Evolutionary conservation across 2,113 vertebrate species (phyloP).

Genomic region (Stomatorhinus ivindoensis): DNA sequence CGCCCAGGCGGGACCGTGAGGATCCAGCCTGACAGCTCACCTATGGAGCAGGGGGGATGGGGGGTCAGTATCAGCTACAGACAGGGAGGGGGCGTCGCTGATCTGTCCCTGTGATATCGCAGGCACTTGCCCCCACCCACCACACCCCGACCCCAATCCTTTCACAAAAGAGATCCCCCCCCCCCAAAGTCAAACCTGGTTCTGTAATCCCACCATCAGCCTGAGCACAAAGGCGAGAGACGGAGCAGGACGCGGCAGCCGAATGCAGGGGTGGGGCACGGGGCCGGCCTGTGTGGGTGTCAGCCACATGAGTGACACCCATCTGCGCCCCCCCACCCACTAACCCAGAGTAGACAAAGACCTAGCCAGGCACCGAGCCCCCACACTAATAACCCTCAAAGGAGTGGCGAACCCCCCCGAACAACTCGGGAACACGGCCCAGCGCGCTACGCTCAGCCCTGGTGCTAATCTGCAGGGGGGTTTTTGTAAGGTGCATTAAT

Average conservation of each 20-base stretch:
- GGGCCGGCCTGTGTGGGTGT: neutral
- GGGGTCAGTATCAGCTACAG: neutral
- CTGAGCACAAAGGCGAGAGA: slow-evolving; percentile 27
- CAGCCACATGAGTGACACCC: neutral
- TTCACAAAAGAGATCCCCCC: slow-evolving; percentile 16
- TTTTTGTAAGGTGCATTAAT: slow-evolving; percentile 80
- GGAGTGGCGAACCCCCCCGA: slow-evolving; percentile 43
- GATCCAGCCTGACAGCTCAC: neutral
- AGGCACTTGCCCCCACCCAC: slow-evolving; percentile 16
- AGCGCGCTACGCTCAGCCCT: slow-evolving; percentile 57
- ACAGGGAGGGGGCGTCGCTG: neutral
- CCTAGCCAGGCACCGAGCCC: neutral
- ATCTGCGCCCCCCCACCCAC: neutral
- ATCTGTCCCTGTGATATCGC: neutral
- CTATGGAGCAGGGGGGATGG: neutral
- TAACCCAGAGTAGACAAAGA: neutral
- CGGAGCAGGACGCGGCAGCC: neutral
- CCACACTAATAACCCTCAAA: neutral
- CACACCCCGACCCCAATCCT: neutral
- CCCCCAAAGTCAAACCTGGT: slow-evolving; percentile 35
- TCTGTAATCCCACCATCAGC: slow-evolving; percentile 35
- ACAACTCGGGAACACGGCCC: slow-evolving; percentile 70
- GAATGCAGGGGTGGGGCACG: neutral
- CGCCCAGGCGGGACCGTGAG: neutral
- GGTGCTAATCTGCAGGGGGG: slow-evolving; percentile 52